A percentile compares a stretch with the other conserved stretches of the same genome.
Evolutionary conservation across 2,113 vertebrate genomes (phyloP).

Genomic region (Chrysochloris asiatica): DNA sequence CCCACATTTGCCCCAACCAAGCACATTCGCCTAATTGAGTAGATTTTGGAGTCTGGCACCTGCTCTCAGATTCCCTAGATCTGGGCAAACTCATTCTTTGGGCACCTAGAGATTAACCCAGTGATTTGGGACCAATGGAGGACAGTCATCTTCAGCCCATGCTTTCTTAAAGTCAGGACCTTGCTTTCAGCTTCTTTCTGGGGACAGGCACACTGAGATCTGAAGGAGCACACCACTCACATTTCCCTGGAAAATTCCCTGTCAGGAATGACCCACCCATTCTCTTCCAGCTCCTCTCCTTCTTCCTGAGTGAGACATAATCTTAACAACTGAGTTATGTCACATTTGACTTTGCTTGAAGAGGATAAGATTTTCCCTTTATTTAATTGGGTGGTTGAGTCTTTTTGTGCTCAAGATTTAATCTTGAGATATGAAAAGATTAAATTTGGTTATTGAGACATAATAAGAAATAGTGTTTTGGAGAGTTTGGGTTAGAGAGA

Average conservation of each 20-base stretch:
- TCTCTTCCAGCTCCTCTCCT: constrained; percentile 78
- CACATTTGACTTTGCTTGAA: constrained; percentile 83
- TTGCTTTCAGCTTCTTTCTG: constrained; percentile 8
- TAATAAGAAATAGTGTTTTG: constrained; percentile 83
- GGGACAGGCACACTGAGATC: constrained; percentile 1
- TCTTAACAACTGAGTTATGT: constrained; percentile 76
- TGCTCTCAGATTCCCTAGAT: not conserved
- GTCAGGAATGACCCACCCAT: constrained; percentile 63
- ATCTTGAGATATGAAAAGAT: constrained; percentile 78
- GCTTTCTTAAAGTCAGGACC: not conserved
- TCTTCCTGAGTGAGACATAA: constrained; percentile 76
- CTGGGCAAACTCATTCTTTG: not conserved
- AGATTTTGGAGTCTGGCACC: not conserved
- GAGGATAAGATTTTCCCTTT: constrained; percentile 83
- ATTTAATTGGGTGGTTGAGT: constrained; percentile 79
- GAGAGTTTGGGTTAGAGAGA: constrained; percentile 82
- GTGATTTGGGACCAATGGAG: not conserved
- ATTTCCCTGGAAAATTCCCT: constrained; percentile 75
- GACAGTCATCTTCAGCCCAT: not conserved
- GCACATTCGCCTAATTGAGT: not conserved
- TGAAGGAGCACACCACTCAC: constrained; percentile 67
- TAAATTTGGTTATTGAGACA: constrained; percentile 84
- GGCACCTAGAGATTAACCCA: not conserved
- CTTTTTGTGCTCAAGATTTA: constrained; percentile 81
- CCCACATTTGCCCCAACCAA: not conserved